Conservation (phyloP, 2,113 vertebrate species). For the Lophotis ruficrista region DNA sequence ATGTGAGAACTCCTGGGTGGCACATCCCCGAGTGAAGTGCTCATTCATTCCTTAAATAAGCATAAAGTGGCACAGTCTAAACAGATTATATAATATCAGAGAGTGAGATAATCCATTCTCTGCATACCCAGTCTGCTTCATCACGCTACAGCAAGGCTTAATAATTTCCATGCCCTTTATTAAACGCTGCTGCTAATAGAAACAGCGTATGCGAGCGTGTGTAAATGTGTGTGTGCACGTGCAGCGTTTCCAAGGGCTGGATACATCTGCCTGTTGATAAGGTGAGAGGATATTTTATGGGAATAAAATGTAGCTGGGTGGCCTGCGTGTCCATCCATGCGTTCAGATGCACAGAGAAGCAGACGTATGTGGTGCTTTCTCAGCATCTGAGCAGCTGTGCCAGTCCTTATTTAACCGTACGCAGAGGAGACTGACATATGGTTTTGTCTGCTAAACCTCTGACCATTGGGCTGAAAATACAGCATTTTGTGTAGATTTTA, state of each 20-base stretch:
- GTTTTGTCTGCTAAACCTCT: background rate
- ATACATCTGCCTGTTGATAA: background rate
- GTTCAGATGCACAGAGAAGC: background rate
- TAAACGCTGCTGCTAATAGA: background rate
- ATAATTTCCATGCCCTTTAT: background rate
- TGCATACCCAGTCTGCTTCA: background rate
- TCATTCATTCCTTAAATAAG: slow-evolving; percentile 51
- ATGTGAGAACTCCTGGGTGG: slow-evolving; percentile 43
- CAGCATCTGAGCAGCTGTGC: background rate
- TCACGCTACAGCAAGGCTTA: background rate
- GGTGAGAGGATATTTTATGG: background rate
- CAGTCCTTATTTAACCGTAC: background rate
- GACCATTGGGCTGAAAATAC: background rate
- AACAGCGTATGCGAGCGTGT: background rate
- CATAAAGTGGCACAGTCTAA: slow-evolving; percentile 41
- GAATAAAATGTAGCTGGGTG: background rate
- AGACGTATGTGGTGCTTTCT: background rate
- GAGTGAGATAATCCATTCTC: slow-evolving; percentile 8
- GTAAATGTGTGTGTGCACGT: background rate
- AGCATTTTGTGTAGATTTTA: background rate
- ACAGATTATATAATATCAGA: slow-evolving; percentile 57
- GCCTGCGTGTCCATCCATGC: background rate
- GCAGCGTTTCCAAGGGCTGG: background rate
- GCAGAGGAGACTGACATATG: background rate
- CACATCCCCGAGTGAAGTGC: background rate